Percentiles rank a stretch among this genome's conserved stretches.
phyloP scores from a whole-genome alignment of 2,797 vertebrate species.

The Borostomias antarcticus region DNA sequence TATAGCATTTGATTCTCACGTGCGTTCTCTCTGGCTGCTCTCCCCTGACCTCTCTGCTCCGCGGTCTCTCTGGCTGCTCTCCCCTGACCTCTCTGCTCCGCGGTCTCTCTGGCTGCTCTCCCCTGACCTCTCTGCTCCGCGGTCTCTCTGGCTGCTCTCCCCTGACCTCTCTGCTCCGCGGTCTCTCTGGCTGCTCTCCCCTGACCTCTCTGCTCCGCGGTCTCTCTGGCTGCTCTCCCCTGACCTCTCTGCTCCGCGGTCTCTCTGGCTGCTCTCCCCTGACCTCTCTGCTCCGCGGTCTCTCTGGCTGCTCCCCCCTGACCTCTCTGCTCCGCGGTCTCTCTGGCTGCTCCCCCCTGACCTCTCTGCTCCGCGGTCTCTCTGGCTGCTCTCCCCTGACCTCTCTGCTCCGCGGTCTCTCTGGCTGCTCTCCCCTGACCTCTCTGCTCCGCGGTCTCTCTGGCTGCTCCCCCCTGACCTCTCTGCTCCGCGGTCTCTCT shows the following conservation, averaged over 20 bases:
- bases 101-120: too few relatives aligned
- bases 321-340: not conserved
- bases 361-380: too few relatives aligned
- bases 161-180: not conserved
- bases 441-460: constrained; percentile 20
- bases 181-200: too few relatives aligned
- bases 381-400: too few relatives aligned
- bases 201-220: too few relatives aligned
- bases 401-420: not conserved
- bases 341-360: too few relatives aligned
- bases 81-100: too few relatives aligned
- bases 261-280: not conserved
- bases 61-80: not conserved
- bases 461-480: not conserved
- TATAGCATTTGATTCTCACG: not conserved
- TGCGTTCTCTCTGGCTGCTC: too few relatives aligned
- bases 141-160: too few relatives aligned
- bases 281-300: constrained; percentile 14
- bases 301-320: constrained; percentile 15
- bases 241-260: not conserved
- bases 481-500: not conserved
- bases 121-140: too few relatives aligned
- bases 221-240: too few relatives aligned
- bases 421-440: not conserved
- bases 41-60: not conserved